phyloP scores from a whole-genome alignment of 2,888 invertebrate species.

The Eupelmus urozonus region DNA sequence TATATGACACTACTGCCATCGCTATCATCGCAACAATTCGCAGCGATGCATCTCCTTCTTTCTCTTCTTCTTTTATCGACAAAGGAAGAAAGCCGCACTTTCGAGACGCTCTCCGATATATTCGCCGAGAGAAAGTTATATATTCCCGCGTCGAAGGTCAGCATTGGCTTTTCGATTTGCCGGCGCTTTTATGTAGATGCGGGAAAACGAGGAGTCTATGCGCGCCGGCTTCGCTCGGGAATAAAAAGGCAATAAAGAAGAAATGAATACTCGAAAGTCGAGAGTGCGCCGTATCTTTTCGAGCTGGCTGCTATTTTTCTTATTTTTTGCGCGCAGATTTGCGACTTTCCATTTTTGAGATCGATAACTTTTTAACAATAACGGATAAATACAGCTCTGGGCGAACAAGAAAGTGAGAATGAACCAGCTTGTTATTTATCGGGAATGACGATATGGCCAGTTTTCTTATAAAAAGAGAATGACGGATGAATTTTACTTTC shows the following conservation, averaged over 20 bases:
- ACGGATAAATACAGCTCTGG: not conserved
- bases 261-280: conserved; percentile 9
- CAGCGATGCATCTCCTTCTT: conserved; percentile 6
- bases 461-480: too few species aligned
- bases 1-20: too few species aligned
- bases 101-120: not conserved
- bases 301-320: too few species aligned
- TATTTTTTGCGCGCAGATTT: not conserved
- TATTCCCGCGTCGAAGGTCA: conserved; percentile 36
- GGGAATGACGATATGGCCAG: too few species aligned
- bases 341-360: conserved; percentile 24
- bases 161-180: not conserved
- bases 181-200: not conserved
- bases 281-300: too few species aligned
- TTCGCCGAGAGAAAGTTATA: conserved; percentile 36
- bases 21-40: too few species aligned
- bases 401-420: too few species aligned
- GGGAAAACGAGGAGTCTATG: conserved; percentile 15
- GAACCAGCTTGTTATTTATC: too few species aligned
- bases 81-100: conserved; percentile 29
- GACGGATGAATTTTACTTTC: too few species aligned
- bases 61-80: not conserved
- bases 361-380: not conserved
- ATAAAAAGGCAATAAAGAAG: conserved; percentile 6
- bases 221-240: not conserved